phyloP scores from a whole-genome alignment of 2,888 invertebrate genomes.

The Drosophila recens region DNA sequence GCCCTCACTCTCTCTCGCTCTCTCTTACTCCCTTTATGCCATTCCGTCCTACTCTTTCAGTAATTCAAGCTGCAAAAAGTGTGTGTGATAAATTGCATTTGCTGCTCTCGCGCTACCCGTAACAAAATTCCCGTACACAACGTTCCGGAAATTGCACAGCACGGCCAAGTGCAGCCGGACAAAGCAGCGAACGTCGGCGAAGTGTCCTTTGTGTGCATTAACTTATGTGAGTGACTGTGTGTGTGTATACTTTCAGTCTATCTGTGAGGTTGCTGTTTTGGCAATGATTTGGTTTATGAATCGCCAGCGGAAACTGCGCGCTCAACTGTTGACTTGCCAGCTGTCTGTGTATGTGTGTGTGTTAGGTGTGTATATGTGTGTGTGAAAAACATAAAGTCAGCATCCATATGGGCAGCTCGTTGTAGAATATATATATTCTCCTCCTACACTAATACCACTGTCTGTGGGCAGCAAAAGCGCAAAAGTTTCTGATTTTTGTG shows the following conservation, averaged over 20 bases:
- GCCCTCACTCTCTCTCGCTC: neutral
- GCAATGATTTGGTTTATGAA: constrained; percentile 60
- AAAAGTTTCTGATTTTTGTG: constrained; percentile 12
- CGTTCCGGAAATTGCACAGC: constrained; percentile 61
- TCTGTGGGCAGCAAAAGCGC: constrained; percentile 5
- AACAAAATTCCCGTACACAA: constrained; percentile 43
- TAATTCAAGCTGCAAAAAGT: constrained; percentile 26
- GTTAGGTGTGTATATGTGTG: constrained; percentile 18
- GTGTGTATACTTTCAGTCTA: constrained; percentile 6
- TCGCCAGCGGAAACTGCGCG: constrained; percentile 50
- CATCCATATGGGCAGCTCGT: constrained; percentile 9
- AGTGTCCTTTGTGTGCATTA: constrained; percentile 50
- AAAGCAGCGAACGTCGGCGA: constrained; percentile 40
- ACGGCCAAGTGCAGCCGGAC: constrained; percentile 62
- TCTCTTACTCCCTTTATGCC: neutral
- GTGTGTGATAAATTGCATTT: constrained; percentile 64
- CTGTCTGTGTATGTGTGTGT: constrained; percentile 9
- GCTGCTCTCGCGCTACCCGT: constrained; percentile 34
- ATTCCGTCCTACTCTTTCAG: neutral
- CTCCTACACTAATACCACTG: neutral
- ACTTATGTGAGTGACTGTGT: constrained; percentile 4
- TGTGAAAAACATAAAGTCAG: constrained; percentile 41
- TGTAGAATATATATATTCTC: neutral
- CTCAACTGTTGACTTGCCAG: constrained; percentile 46
- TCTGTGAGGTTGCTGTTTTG: constrained; percentile 46